Conservation (phyloP, 1,140 invertebrate species). For the Brachionus calyciflorus region DNA sequence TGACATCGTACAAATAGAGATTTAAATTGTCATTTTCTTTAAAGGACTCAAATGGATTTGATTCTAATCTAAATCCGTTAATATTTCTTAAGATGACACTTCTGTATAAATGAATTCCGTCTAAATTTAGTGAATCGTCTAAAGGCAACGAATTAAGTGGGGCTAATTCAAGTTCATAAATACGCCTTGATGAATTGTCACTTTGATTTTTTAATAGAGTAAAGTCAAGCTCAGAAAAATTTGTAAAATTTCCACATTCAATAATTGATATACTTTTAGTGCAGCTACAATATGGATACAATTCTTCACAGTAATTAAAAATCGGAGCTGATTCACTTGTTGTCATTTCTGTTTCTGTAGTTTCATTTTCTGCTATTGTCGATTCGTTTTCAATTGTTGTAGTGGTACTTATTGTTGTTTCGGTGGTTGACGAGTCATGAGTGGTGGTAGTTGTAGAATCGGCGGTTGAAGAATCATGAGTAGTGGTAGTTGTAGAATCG, state of each 20-base stretch:
- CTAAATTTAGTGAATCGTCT: neutral
- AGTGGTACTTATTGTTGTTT: too few species aligned
- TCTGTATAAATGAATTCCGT: neutral
- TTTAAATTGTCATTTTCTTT: neutral
- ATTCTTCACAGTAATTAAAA: slow-evolving; percentile 14
- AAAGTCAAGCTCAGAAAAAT: slow-evolving; percentile 19
- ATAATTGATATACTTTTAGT: neutral
- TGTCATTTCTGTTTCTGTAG: too few species aligned
- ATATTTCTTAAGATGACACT: neutral
- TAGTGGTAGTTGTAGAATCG: too few species aligned
- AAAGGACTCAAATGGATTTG: slow-evolving; percentile 10
- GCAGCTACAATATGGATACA: neutral
- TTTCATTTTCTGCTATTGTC: too few species aligned
- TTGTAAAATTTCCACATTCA: slow-evolving; percentile 2
- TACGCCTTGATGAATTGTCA: neutral
- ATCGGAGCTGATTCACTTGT: too few species aligned
- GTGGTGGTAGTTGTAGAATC: too few species aligned
- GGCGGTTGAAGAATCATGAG: too few species aligned
- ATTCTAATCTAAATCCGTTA: neutral
- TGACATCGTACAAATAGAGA: slow-evolving; percentile 10
- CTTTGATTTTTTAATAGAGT: neutral
- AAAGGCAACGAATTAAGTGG: slow-evolving; percentile 4
- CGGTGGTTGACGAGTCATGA: too few species aligned
- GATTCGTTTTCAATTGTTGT: too few species aligned
- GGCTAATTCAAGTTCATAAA: slow-evolving; percentile 1